These are phyloP conservation scores for Caenorhabditis angaria DNA, from an alignment of 2,888 invertebrate genomes.

Conservation along the genomic window DNA sequence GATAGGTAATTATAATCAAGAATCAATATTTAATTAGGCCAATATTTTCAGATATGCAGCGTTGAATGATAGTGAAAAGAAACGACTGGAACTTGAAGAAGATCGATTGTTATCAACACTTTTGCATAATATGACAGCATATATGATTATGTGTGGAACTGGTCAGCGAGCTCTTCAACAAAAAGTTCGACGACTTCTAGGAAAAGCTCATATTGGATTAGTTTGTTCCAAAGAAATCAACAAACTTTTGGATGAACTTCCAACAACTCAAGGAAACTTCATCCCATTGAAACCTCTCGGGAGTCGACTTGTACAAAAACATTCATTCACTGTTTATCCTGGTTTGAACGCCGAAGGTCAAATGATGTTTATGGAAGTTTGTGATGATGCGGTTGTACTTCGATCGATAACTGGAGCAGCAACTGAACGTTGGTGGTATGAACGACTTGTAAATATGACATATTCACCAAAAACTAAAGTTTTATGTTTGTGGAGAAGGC, in stretches of 20 bases:
- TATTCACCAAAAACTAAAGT: conserved; percentile 90
- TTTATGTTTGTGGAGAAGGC: conserved; percentile 93
- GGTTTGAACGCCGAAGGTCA: conserved; percentile 89
- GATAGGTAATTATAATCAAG: conserved; percentile 53
- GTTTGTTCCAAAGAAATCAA: conserved; percentile 97
- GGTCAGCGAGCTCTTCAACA: conserved; percentile 66
- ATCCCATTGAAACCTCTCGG: conserved; percentile 94
- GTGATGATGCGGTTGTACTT: conserved; percentile 86
- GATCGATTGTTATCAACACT: conserved; percentile 92
- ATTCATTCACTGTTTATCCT: conserved; percentile 96
- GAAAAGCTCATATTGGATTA: conserved; percentile 97
- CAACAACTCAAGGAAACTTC: conserved; percentile 90
- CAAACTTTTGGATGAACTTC: conserved; percentile 90
- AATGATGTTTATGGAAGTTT: conserved; percentile 78
- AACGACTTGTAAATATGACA: conserved; percentile 97
- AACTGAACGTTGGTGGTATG: conserved; percentile 92
- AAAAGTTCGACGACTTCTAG: conserved; percentile 89
- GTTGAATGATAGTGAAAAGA: conserved; percentile 75
- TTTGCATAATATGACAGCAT: conserved; percentile 93
- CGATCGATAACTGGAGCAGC: conserved; percentile 76
- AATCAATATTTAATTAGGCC: neutral
- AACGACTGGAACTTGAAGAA: conserved; percentile 95
- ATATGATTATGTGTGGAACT: conserved; percentile 79
- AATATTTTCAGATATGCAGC: conserved; percentile 59
- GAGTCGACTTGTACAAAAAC: conserved; percentile 91